Percentiles rank a stretch among this genome's conserved stretches.
Conservation (phyloP, 2,888 invertebrate genomes). For the Andrena fulva region DNA sequence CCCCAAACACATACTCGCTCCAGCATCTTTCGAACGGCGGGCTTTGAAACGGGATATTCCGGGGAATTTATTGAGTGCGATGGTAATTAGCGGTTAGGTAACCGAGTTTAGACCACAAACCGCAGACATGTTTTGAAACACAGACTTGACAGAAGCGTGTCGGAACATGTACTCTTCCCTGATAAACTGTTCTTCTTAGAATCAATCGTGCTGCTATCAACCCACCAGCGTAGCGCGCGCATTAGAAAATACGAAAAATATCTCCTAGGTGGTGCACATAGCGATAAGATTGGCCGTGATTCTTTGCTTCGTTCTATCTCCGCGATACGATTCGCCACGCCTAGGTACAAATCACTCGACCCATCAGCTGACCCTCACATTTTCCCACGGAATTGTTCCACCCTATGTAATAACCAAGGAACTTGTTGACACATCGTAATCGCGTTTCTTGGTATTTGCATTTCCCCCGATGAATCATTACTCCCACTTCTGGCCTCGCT, state of each 20-base stretch:
- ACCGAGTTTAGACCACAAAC: background rate
- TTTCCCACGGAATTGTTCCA: too few relatives aligned
- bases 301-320: background rate
- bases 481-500: background rate
- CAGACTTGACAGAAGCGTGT: too few relatives aligned
- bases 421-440: too few relatives aligned
- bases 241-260: background rate
- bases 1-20: background rate
- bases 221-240: background rate
- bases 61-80: background rate
- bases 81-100: background rate
- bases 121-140: too few relatives aligned
- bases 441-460: too few relatives aligned
- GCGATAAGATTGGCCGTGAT: background rate
- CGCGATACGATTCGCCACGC: background rate
- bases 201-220: background rate
- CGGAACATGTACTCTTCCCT: background rate
- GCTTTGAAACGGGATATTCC: constrained; percentile 1
- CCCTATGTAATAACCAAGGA: too few relatives aligned
- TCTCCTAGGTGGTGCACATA: background rate
- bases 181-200: too few relatives aligned
- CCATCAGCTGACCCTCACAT: background rate
- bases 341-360: background rate
- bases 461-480: background rate
- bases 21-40: background rate